A percentile compares a stretch with the other conserved stretches of the same genome.
phyloP scores from a whole-genome alignment of 2,797 vertebrate genomes.

The Mionectes olivaceus region DNA sequence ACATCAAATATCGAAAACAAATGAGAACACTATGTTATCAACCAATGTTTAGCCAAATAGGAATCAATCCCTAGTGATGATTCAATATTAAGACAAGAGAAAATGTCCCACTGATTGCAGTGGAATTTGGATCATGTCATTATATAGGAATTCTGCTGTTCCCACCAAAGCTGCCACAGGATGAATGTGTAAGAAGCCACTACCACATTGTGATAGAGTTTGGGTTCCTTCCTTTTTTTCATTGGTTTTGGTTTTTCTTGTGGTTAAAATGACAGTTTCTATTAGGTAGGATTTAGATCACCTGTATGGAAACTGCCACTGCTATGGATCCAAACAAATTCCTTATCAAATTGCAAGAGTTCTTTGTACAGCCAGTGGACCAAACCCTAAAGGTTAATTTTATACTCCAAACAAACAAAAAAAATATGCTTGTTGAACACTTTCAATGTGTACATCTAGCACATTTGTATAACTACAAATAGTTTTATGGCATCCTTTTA shows the following conservation, averaged over 20 bases:
- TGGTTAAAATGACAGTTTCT: not conserved
- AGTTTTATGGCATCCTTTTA: slow-evolving; percentile 12
- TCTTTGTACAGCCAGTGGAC: not conserved
- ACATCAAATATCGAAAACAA: not conserved
- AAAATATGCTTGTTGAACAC: not conserved
- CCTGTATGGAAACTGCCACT: not conserved
- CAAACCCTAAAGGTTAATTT: not conserved
- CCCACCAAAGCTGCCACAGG: not conserved
- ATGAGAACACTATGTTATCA: not conserved
- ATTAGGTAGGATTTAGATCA: not conserved
- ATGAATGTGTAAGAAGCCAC: not conserved
- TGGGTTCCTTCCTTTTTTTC: not conserved
- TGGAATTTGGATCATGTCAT: not conserved
- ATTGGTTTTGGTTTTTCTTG: not conserved
- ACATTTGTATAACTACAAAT: not conserved
- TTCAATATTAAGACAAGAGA: not conserved
- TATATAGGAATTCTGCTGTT: not conserved
- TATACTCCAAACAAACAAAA: not conserved
- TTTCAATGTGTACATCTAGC: not conserved
- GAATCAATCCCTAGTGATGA: not conserved
- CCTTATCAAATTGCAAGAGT: not conserved
- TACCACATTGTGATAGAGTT: not conserved
- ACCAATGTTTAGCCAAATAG: not conserved
- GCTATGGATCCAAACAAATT: not conserved
- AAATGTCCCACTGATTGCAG: not conserved